These are phyloP conservation scores for Drosophila bocqueti DNA, from an alignment of 1,140 invertebrate species.

Conservation along the genomic window DNA sequence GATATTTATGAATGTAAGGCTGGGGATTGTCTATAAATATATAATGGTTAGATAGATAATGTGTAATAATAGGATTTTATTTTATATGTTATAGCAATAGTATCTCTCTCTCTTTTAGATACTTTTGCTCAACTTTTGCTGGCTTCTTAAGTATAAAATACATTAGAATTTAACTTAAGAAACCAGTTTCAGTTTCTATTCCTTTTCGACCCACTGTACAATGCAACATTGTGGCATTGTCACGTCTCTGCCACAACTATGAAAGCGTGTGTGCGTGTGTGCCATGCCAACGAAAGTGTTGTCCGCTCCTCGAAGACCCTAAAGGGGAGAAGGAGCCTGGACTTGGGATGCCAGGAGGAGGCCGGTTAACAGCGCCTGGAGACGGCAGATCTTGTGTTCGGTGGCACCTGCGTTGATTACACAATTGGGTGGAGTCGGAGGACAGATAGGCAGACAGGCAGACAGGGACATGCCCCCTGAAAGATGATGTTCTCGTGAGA, in stretches of 20 bases:
- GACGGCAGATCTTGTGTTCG: constrained; percentile 3
- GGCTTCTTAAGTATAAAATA: not conserved
- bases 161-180: not conserved
- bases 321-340: not conserved
- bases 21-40: not conserved
- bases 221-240: constrained; percentile 41
- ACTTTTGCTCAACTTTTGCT: not conserved
- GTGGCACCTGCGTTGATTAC: constrained; percentile 74
- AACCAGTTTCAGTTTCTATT: not conserved
- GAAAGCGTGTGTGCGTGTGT: constrained; percentile 57
- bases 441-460: not conserved
- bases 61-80: not conserved
- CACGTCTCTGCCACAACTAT: constrained; percentile 44
- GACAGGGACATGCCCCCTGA: constrained; percentile 19
- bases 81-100: not conserved
- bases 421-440: constrained; percentile 44
- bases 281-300: constrained; percentile 63
- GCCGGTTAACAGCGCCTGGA: constrained; percentile 64
- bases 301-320: constrained; percentile 16
- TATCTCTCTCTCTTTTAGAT: not conserved
- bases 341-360: constrained; percentile 37
- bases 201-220: constrained; percentile 17
- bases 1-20: not conserved
- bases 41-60: not conserved
- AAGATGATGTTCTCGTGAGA: constrained; percentile 41